Evolutionary conservation across 30 jellyfish, hydroid and myxozoan genomes (phyloP), one percentile per base, ranked within the genome.

Genomic region (Clytia hemisphaerica): DNA sequence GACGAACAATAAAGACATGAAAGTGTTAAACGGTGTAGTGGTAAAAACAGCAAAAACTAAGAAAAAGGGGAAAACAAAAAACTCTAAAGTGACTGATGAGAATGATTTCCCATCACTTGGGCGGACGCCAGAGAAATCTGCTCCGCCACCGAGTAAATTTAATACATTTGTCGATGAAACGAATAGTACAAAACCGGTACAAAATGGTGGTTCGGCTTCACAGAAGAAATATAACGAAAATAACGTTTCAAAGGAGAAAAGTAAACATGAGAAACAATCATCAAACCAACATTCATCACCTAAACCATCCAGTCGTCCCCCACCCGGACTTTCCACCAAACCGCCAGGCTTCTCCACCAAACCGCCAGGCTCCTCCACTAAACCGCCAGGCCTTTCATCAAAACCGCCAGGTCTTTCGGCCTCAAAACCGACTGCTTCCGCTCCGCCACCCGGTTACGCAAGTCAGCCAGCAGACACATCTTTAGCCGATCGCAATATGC

Each of bases 401-500:
- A 40, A 19, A n/a, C 55, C 82, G 31, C 58, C 58, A 33, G 68
- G 79, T 25, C 34, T 31, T 40, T 38, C 4, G 33, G 31, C 37
- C 15, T 71, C 30, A 46, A 40, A 16, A 3, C 62, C 72, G 15
- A 2, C 6, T 2, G 74, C 15, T 18, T 21, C 4, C 22, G 22
- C 74, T 34, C 19, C 54, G 29, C 92, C 92, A 14, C 94, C 94
- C 2, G 94, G 94, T 4, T 33, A 71, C 3, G 27, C 50, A 0
- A 45, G 16, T 26, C 80, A 32, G 37, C 45, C 63, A 37, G n/a
- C 51, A 15, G 22, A 36, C 22, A 16, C 85, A 2, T 61, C 55
- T 18, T 37, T 38, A 0, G 74, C 60, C 30, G 95, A 81, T 28
- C 71, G 98, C 14, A 89, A 89, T 61, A 33, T 66, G 47, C 70